Percentiles rank a stretch among this genome's conserved stretches.
These are phyloP conservation scores for Dichetophora obliterata DNA, from an alignment of 2,888 invertebrate genomes.

Conservation along the genomic window DNA sequence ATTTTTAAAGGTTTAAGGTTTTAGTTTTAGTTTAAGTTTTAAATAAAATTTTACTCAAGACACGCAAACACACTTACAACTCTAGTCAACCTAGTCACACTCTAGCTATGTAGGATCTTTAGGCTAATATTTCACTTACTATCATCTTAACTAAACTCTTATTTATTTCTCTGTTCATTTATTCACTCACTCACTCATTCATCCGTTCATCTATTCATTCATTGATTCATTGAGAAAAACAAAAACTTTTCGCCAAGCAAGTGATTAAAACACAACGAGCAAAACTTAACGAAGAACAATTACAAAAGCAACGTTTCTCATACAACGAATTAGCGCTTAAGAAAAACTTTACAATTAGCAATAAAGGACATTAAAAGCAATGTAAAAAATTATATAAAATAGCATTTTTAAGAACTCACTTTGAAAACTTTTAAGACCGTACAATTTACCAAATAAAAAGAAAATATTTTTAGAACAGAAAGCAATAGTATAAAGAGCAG, in stretches of 20 bases:
- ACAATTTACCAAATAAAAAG: neutral
- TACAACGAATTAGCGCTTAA: slow-evolving; percentile 70
- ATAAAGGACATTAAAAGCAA: slow-evolving; percentile 34
- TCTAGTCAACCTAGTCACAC: slow-evolving; percentile 38
- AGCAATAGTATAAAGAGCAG: slow-evolving; percentile 18
- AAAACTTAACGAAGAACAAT: slow-evolving; percentile 59
- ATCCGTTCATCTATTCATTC: neutral
- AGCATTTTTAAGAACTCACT: slow-evolving; percentile 22
- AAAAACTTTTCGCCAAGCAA: slow-evolving; percentile 38
- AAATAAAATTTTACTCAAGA: slow-evolving; percentile 23
- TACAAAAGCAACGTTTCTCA: slow-evolving; percentile 70
- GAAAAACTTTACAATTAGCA: slow-evolving; percentile 52
- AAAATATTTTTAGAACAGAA: neutral
- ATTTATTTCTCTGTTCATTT: neutral
- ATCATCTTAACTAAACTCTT: neutral
- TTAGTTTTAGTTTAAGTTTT: slow-evolving; percentile 16
- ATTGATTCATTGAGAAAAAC: neutral
- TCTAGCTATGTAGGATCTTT: slow-evolving; percentile 6
- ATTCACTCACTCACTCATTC: slow-evolving; percentile 12
- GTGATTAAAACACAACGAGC: slow-evolving; percentile 64
- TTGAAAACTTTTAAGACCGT: neutral
- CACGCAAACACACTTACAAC: slow-evolving; percentile 19
- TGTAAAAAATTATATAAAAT: slow-evolving; percentile 39
- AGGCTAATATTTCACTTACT: slow-evolving; percentile 18
- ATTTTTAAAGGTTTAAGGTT: neutral